Evolutionary conservation across 1,140 invertebrate species (phyloP).

Genomic region (Uloborus diversus): DNA sequence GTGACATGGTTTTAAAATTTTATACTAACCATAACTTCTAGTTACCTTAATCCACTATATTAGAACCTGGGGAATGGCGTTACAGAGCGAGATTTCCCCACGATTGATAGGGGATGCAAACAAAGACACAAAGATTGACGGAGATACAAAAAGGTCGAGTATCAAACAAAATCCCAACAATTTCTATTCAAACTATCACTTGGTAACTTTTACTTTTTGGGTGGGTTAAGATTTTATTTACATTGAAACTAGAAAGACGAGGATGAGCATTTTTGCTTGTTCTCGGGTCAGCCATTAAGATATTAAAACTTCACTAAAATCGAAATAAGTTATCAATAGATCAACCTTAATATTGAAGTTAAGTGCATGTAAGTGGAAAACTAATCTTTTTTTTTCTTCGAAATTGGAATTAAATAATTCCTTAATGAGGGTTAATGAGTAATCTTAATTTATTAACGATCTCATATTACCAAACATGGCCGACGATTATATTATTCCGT

Average conservation of each 20-base stretch:
- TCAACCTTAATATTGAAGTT: background rate
- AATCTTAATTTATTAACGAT: no score
- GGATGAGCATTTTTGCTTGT: constrained; percentile 19
- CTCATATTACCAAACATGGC: constrained; percentile 21
- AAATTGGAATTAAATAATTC: no score
- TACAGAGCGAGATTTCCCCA: constrained; percentile 52
- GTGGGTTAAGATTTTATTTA: constrained; percentile 28
- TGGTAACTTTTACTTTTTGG: constrained; percentile 48
- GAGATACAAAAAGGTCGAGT: constrained; percentile 60
- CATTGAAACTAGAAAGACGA: background rate
- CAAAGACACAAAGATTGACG: constrained; percentile 58
- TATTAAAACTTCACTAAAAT: background rate
- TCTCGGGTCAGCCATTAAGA: constrained; percentile 11
- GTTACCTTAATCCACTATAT: constrained; percentile 41
- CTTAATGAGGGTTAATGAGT: no score
- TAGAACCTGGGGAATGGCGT: constrained; percentile 55
- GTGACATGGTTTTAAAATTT: constrained; percentile 44
- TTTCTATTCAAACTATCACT: constrained; percentile 42
- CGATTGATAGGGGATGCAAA: constrained; percentile 40
- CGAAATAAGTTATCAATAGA: no score
- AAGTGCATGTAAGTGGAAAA: constrained; percentile 28
- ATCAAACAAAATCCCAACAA: constrained; percentile 50
- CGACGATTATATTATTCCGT: constrained; percentile 19
- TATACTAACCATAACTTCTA: constrained; percentile 35
- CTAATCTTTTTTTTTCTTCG: no score